Evolutionary conservation across 1,140 invertebrate genomes (phyloP).

Genomic region (Bicyclus anynana): DNA sequence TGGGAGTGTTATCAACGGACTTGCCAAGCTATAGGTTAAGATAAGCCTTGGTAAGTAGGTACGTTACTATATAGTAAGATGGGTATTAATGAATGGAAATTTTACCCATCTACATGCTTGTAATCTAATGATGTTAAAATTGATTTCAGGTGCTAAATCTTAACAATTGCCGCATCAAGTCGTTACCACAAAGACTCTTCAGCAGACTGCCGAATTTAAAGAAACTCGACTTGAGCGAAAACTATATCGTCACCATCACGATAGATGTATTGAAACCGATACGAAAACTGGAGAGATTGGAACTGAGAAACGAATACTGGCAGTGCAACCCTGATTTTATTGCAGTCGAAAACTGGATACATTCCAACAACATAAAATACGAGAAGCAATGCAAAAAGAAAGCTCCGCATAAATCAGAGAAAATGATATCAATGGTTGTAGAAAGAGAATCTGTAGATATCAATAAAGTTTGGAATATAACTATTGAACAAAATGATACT

Average conservation of each 20-base stretch:
- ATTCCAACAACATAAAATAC: constrained; percentile 48
- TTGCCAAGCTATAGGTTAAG: no score
- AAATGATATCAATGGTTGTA: constrained; percentile 55
- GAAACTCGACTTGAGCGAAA: constrained; percentile 73
- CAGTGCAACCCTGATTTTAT: constrained; percentile 63
- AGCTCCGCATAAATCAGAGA: constrained; percentile 62
- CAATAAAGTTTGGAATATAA: constrained; percentile 61
- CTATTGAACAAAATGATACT: constrained; percentile 35
- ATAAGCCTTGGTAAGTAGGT: no score
- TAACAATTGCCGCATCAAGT: constrained; percentile 71
- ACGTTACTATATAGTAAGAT: no score
- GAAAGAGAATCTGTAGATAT: constrained; percentile 48
- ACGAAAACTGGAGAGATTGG: constrained; percentile 59
- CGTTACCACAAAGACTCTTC: constrained; percentile 63
- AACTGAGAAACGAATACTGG: constrained; percentile 67
- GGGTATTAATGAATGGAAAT: no score
- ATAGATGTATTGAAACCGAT: constrained; percentile 59
- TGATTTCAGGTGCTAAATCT: constrained; percentile 74
- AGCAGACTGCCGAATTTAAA: constrained; percentile 68
- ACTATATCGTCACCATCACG: constrained; percentile 67
- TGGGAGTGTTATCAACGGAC: no score
- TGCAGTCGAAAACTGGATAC: constrained; percentile 59
- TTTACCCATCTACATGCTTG: no score
- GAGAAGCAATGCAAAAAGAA: constrained; percentile 52
- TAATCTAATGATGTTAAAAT: background rate